Evolutionary conservation across 1,140 invertebrate genomes (phyloP), one percentile per base, ranked within the genome.

Genomic region (Drosophila kepulauana): DNA sequence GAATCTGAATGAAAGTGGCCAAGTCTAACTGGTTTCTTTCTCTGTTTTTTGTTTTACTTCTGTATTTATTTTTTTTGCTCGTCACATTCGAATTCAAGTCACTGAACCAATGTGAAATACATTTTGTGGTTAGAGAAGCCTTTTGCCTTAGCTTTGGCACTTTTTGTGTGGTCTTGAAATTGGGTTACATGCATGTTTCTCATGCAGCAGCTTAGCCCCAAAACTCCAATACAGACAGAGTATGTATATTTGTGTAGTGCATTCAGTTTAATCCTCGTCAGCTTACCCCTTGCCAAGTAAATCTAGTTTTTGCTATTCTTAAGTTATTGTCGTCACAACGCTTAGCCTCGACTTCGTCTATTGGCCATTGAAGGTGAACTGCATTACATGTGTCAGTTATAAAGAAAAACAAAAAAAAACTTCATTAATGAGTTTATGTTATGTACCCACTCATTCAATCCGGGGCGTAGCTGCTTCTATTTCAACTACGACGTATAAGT

Each of bases 321-420:
- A 7, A 59, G 65, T 73, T 67, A 68, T 79, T 68, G 46, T 82
- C 79, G 78, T 10, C 25, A 3, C 67, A 45, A 43, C 58, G 56
- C 51, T 75, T 62, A 68, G 69, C 28, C n/a, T 11, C 35, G n/a
- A 15, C 82, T 80, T 67, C 81, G 77, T 73, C 68, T 86, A 78
- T 85, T 85, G 82, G 70, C 82, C 82, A 75, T 38, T 63, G 82
- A 86, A 86, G 82, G 82, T 87, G 71, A 86, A 76, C 82, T 64
- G 69, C 70, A 68, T 85, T 68, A 52, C 82, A 71, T 49, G 67
- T 81, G 73, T 51, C 46, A 52, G 61, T 3, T n/a, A 16, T 49
- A 38, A 3, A 54, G 58, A 58, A 79, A 58, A 70, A 20, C 20
- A 20, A 20, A 20, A 20, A 20, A 20, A 3, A 75, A 68, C 48